Percentiles rank a stretch among this genome's conserved stretches.
Evolutionary conservation across 2,113 vertebrate species (phyloP).

Genomic region (Carettochelys insculpta): DNA sequence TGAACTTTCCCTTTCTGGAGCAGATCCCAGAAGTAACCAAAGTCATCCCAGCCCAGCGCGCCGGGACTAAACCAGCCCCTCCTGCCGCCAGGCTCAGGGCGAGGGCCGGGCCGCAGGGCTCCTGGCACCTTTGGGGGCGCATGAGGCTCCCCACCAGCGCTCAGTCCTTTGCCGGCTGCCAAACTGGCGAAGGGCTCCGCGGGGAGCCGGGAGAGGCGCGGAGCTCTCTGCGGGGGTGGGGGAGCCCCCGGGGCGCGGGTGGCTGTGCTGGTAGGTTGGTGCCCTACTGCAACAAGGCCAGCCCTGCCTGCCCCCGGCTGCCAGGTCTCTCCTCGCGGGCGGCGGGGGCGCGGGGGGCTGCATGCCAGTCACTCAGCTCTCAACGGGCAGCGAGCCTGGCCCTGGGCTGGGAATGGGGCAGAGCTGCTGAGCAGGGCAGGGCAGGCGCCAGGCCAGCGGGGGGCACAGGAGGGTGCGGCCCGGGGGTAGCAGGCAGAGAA

Average conservation of each 20-base stretch:
- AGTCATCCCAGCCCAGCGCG: not conserved
- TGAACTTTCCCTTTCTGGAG: not conserved
- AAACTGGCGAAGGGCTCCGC: not conserved
- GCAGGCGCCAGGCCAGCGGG: no score
- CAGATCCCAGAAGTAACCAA: not conserved
- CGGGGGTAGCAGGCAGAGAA: no score
- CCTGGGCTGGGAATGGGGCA: no score
- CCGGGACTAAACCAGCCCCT: not conserved
- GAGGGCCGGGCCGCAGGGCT: not conserved
- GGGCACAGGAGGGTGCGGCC: no score
- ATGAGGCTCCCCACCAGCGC: not conserved
- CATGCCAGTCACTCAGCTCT: not conserved
- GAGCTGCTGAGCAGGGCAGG: no score
- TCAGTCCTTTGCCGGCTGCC: not conserved
- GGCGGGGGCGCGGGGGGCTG: not conserved
- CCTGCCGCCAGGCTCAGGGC: not conserved
- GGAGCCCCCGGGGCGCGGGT: not conserved
- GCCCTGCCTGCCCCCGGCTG: no score
- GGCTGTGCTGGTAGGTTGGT: not conserved
- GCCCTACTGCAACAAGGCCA: no score
- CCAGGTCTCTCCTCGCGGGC: not conserved
- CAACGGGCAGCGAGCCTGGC: not conserved
- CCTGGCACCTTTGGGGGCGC: not conserved
- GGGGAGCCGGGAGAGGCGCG: not conserved
- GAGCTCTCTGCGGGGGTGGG: not conserved